Conservation (phyloP, 2,888 invertebrate species). For the Neria commutata region DNA sequence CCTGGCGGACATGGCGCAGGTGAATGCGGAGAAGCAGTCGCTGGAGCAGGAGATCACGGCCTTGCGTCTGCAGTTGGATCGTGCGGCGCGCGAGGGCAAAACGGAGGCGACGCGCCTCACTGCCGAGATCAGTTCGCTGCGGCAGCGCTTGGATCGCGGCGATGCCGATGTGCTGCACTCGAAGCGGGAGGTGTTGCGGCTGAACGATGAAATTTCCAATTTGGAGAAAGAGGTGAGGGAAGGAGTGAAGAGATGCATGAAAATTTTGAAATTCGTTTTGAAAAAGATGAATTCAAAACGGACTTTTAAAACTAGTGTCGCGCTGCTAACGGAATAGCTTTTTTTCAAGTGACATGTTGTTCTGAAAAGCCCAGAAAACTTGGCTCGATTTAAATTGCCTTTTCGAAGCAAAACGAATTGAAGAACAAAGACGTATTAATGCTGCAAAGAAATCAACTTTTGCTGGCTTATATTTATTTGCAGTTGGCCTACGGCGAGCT, state of each 20-base stretch:
- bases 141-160: constrained; percentile 76
- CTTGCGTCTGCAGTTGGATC: constrained; percentile 71
- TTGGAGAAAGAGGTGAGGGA: constrained; percentile 78
- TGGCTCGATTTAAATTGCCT: too few species aligned
- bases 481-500: constrained; percentile 69
- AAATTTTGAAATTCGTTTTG: too few species aligned
- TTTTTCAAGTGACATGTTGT: too few species aligned
- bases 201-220: constrained; percentile 78
- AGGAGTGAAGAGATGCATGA: neutral
- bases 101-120: constrained; percentile 78
- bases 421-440: too few species aligned
- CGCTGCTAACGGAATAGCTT: neutral
- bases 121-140: constrained; percentile 74
- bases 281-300: neutral
- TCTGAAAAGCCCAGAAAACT: too few species aligned
- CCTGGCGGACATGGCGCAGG: constrained; percentile 78
- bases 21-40: constrained; percentile 78
- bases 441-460: neutral
- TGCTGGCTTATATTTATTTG: constrained; percentile 10
- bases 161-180: constrained; percentile 83
- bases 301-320: neutral
- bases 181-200: constrained; percentile 77
- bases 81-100: constrained; percentile 76
- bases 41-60: constrained; percentile 80
- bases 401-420: too few species aligned